A percentile compares a stretch with the other conserved stretches of the same genome.
phyloP scores from a whole-genome alignment of 35 echinoderm and acorn worm genomes.

The Chiridota heheva region DNA sequence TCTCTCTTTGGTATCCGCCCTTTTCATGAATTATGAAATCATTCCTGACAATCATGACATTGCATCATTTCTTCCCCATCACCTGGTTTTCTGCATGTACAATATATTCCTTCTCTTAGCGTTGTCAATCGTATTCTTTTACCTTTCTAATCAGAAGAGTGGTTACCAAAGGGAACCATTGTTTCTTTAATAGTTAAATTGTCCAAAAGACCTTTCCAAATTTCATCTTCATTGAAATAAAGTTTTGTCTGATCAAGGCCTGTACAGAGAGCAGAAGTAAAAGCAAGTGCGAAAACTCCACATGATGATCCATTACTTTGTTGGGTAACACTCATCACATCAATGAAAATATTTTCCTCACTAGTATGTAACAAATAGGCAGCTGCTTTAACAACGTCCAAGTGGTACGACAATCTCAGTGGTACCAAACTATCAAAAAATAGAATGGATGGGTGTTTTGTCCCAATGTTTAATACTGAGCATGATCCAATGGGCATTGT shows the following conservation, averaged over 20 bases:
- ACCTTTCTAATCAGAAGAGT: too few relatives aligned
- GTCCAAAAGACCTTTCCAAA: background rate
- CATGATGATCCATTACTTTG: too few relatives aligned
- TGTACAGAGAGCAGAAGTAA: background rate
- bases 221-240: background rate
- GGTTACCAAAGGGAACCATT: too few relatives aligned
- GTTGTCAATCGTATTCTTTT: too few relatives aligned
- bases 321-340: conserved; percentile 10
- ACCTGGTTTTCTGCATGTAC: too few relatives aligned
- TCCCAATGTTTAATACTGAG: conserved; percentile 18
- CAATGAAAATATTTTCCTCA: conserved; percentile 1
- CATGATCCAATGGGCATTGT: conserved; percentile 5
- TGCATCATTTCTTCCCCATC: too few relatives aligned
- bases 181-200: too few relatives aligned
- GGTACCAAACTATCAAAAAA: conserved; percentile 10
- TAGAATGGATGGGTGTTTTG: background rate
- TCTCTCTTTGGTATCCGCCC: too few relatives aligned
- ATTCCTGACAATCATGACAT: too few relatives aligned
- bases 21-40: too few relatives aligned
- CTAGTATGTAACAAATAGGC: conserved; percentile 3
- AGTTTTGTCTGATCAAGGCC: conserved; percentile 1
- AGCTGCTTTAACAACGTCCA: conserved; percentile 16
- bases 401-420: background rate
- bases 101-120: too few relatives aligned
- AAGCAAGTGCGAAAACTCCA: conserved; percentile 1